These are phyloP conservation scores for Pelmatolapia mariae DNA, from an alignment of 2,113 vertebrate species.

Conservation along the genomic window DNA sequence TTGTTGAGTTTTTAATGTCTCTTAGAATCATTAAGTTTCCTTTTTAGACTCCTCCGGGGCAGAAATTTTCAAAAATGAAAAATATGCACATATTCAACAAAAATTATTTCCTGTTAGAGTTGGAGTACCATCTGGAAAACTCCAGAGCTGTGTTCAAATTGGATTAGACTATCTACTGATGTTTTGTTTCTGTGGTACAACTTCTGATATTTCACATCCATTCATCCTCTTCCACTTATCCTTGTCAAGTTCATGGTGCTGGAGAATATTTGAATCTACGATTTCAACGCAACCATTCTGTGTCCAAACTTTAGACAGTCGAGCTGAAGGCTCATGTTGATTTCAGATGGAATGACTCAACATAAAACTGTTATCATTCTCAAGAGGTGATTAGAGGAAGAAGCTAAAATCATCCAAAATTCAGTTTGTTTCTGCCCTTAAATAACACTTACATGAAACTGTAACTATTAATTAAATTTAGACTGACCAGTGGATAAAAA, in stretches of 20 bases:
- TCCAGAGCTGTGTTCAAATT: background rate
- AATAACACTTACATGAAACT: background rate
- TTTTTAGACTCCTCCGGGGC: rapidly evolving
- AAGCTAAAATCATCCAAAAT: background rate
- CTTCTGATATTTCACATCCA: background rate
- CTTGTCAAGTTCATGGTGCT: background rate
- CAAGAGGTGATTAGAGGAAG: background rate
- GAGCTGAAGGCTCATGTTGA: background rate
- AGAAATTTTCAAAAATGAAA: background rate
- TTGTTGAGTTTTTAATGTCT: background rate
- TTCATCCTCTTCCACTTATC: background rate
- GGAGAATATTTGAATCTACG: background rate
- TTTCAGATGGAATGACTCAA: background rate
- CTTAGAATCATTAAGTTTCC: rapidly evolving
- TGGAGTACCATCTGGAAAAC: background rate
- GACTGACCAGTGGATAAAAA: background rate
- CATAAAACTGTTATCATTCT: background rate
- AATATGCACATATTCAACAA: background rate
- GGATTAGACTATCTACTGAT: background rate
- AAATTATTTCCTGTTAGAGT: background rate
- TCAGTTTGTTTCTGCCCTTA: background rate
- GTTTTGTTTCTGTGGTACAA: background rate
- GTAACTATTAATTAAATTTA: background rate
- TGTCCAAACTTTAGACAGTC: background rate
- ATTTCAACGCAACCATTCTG: background rate